Evolutionary conservation across 2,113 vertebrate genomes (phyloP), one percentile per base, ranked within the genome.

Genomic region (Protobothrops flavoviridis): DNA sequence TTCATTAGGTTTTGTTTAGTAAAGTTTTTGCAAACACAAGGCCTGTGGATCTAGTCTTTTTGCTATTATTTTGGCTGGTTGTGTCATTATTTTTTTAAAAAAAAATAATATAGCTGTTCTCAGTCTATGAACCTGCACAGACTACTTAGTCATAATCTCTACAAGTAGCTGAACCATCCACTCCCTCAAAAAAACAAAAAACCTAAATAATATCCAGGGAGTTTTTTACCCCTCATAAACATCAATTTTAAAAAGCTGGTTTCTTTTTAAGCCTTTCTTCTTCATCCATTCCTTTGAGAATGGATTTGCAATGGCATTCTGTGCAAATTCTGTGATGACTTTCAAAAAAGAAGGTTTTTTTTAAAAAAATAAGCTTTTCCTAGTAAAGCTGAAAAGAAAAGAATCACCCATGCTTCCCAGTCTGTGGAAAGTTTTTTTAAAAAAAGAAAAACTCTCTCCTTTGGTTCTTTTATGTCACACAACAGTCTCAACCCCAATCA

Each of bases 401-500:
- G 45, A 94, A 93, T 87, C 11, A 48, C 88, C 69, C 90, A 85
- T 87, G 92, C 93, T 88, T 93, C 92, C 1, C 93, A 91, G 89
- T 13, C 87, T 94, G 91, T 64, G 17, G 33, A 81, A 43, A 81
- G 89, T 85, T 91, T 50, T 50, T 50, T 50, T 45, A 45, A 96
- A 96, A 94, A 96, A 69, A 0, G 94, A 6, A 0, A 94, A 4
- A 64, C 89, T 90, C 57, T 88, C 3, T 4, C 5, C 26, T 57
- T 17, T 0, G 0, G 29, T 5, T 64, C 43, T 64, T 48, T 0
- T 3, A 90, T 0, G 0, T 98, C 98, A 99, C 97, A 99, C 99
- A 0, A 99, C 95, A 0, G 99, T 99, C 97, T 99, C 99, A 23
- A 99, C 98, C 4, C 99, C 99, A 0, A 97, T 98, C 91, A 99